These are phyloP conservation scores for Scomber scombrus DNA, from an alignment of 2,113 vertebrate species.

Conservation along the genomic window DNA sequence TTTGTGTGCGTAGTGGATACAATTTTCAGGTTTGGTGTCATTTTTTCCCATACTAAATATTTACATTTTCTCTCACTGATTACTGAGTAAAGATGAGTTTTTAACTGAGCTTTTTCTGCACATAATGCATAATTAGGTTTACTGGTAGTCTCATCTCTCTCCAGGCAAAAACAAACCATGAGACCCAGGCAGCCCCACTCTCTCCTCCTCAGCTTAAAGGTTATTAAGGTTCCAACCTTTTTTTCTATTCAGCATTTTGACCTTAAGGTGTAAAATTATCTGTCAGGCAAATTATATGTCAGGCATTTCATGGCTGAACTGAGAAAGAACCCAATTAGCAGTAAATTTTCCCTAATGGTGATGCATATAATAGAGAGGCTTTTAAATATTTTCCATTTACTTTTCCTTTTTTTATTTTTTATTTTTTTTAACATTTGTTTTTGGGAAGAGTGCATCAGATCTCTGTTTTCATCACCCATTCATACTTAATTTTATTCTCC, in stretches of 20 bases:
- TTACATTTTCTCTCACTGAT: neutral
- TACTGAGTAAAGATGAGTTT: neutral
- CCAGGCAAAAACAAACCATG: constrained; percentile 15
- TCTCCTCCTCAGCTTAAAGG: neutral
- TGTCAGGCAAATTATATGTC: neutral
- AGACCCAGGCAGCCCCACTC: constrained; percentile 6
- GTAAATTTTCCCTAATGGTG: neutral
- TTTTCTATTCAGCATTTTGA: constrained; percentile 37
- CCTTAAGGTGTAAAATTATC: constrained; percentile 51
- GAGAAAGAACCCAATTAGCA: constrained; percentile 47
- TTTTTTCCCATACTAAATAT: neutral
- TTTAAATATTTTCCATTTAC: neutral
- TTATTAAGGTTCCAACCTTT: constrained; percentile 1
- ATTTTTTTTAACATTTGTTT: neutral
- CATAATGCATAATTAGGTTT: constrained; percentile 22
- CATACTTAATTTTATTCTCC: constrained; percentile 9
- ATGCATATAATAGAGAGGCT: neutral
- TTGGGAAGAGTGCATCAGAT: neutral
- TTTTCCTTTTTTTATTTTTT: too few relatives aligned
- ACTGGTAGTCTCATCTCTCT: neutral
- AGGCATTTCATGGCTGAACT: constrained; percentile 54
- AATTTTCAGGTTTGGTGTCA: neutral
- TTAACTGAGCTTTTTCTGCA: neutral
- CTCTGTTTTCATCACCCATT: constrained; percentile 15
- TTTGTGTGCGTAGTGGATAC: neutral